Evolutionary conservation across 2,113 vertebrate genomes (phyloP), one percentile per base, ranked within the genome.

Genomic region (Condylura cristata): DNA sequence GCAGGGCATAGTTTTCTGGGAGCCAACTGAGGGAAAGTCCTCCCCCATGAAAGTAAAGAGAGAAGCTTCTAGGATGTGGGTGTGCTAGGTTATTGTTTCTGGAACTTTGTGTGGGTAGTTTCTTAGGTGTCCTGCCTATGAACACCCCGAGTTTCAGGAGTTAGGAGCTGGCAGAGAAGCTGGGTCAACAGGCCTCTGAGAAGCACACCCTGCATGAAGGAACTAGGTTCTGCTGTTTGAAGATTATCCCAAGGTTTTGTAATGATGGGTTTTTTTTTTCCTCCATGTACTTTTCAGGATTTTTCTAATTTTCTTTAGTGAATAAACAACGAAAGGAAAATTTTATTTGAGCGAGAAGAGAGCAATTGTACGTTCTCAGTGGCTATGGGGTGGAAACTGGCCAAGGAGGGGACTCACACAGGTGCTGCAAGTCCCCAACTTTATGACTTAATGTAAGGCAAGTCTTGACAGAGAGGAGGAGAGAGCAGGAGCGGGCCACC

Each of bases 261-360:
- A 63, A 84, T 63, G 18, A 65, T 3, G 12, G 8, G 56, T 63
- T 14, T 37, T 63, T 76, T 44, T 30, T 82, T 56, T 12, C 20
- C 24, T 41, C 51, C 44, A 24, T 66, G 22, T 56, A 68, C 6
- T 32, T 87, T 93, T 83, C 32, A 83, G 53, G 8, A 63, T 53
- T 76, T 89, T 83, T 32, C n/a, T 87, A 46, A 80, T 85, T 72
- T 85, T 63, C 41, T 88, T 56, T 24, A 88, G 53, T 28, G 34
- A 92, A 68, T 72, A 63, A 81, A 75, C 32, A 82, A 86, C 28
- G 28, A 46, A 74, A 91, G 34, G 28, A 61, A 87, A 70, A 26
- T 26, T 34, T 56, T 82, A 37, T 76, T 39, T 65, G 32, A 22
- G 46, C n/a, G 20, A 46, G 41, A 89, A 44, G 80, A 34, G 44